phyloP scores from a whole-genome alignment of 2,888 invertebrate genomes.

The Drosophila conformis region DNA sequence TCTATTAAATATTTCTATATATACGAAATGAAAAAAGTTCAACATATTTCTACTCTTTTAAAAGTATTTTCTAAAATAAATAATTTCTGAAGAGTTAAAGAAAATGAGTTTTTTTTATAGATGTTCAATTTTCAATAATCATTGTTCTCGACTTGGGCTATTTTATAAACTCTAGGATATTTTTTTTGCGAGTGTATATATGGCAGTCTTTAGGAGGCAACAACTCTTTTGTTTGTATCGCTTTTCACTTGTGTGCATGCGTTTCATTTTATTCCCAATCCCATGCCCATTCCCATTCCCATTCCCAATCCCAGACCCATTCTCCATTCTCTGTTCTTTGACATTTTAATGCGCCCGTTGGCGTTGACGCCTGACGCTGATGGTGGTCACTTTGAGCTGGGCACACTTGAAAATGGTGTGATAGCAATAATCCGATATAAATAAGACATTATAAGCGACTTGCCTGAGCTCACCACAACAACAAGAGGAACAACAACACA shows the following conservation, averaged over 20 bases:
- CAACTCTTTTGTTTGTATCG: conserved; percentile 75
- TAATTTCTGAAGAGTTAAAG: neutral
- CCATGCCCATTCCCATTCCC: conserved; percentile 10
- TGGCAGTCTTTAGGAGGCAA: conserved; percentile 47
- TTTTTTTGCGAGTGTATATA: conserved; percentile 1
- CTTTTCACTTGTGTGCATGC: conserved; percentile 63
- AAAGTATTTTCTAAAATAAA: neutral
- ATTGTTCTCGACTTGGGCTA: neutral
- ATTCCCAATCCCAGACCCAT: conserved; percentile 14
- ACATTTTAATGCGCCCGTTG: conserved; percentile 80
- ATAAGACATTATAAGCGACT: conserved; percentile 74
- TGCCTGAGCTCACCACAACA: conserved; percentile 5
- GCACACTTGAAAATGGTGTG: conserved; percentile 74
- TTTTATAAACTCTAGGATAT: neutral
- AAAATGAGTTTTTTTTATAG: neutral
- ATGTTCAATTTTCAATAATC: too few relatives aligned
- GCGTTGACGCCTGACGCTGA: conserved; percentile 74
- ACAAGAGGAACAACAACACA: conserved; percentile 7
- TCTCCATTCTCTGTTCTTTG: conserved; percentile 58
- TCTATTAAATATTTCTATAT: too few relatives aligned
- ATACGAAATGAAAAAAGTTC: neutral
- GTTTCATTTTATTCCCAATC: conserved; percentile 21
- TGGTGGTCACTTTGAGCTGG: conserved; percentile 70
- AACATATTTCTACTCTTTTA: neutral
- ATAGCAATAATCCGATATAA: conserved; percentile 79